phyloP scores from a whole-genome alignment of 2,888 invertebrate species.

The Epirrita christyi region DNA sequence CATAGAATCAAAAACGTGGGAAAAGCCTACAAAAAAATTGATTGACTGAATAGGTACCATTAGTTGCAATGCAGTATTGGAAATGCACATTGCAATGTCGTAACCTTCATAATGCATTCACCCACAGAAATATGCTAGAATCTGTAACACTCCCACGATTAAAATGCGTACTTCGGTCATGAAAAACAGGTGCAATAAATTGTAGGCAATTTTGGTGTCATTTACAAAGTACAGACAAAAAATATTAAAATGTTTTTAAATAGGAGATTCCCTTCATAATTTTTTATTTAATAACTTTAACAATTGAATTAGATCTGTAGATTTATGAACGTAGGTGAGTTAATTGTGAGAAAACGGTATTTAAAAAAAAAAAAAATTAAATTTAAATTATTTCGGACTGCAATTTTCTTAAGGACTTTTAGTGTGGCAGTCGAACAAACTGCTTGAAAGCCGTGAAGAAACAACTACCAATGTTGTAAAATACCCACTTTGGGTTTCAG shows the following conservation, averaged over 20 bases:
- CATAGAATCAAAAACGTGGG: constrained; percentile 64
- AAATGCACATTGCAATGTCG: constrained; percentile 49
- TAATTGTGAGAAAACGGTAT: too few relatives aligned
- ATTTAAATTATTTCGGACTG: too few relatives aligned
- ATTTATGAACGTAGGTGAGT: too few relatives aligned
- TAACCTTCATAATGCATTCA: constrained; percentile 49
- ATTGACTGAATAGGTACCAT: constrained; percentile 49
- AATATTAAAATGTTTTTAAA: constrained; percentile 17
- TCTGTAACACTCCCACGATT: constrained; percentile 51
- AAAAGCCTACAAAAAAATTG: constrained; percentile 46
- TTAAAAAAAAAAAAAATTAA: too few relatives aligned
- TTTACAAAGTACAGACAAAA: constrained; percentile 23
- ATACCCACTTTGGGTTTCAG: too few relatives aligned
- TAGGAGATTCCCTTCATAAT: neutral
- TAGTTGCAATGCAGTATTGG: constrained; percentile 44
- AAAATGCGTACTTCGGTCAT: constrained; percentile 20
- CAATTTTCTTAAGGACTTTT: too few relatives aligned
- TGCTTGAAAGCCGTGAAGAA: too few relatives aligned
- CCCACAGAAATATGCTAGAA: constrained; percentile 38
- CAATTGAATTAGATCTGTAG: too few relatives aligned
- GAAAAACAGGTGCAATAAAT: constrained; percentile 33
- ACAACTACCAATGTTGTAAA: too few relatives aligned
- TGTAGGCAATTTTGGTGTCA: constrained; percentile 28
- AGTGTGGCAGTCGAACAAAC: too few relatives aligned
- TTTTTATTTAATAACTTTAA: neutral